Evolutionary conservation across 2,888 invertebrate genomes (phyloP).

Genomic region (Drosophila siamana): DNA sequence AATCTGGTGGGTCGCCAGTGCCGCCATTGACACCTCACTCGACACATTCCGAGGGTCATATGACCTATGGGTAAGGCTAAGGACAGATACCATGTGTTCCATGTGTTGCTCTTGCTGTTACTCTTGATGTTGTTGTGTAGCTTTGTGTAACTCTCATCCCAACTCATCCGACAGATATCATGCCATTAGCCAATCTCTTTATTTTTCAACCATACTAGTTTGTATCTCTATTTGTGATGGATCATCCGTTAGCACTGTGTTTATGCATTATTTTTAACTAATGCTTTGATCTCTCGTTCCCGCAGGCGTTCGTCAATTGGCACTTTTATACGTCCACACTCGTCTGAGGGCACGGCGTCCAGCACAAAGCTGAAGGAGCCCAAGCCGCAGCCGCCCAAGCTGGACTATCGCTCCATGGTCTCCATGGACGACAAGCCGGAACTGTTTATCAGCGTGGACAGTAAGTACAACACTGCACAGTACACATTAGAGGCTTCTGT

Average conservation of each 20-base stretch:
- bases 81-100: conserved; percentile 44
- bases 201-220: conserved; percentile 26
- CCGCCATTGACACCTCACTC: conserved; percentile 89
- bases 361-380: conserved; percentile 86
- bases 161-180: conserved; percentile 24
- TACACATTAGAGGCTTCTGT: too few relatives aligned
- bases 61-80: conserved; percentile 85
- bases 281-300: too few relatives aligned
- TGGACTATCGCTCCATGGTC: conserved; percentile 96
- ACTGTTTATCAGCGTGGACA: conserved; percentile 96
- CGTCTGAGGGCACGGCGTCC: conserved; percentile 88
- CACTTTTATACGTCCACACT: conserved; percentile 92
- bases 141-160: conserved; percentile 25
- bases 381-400: conserved; percentile 92
- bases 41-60: conserved; percentile 87
- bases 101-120: conserved; percentile 50
- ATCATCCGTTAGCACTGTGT: conserved; percentile 27
- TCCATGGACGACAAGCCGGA: conserved; percentile 98
- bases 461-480: conserved; percentile 88
- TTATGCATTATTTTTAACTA: too few relatives aligned
- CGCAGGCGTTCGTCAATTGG: conserved; percentile 93
- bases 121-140: conserved; percentile 55
- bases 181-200: conserved; percentile 13
- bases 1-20: conserved; percentile 89
- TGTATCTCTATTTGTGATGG: conserved; percentile 6